Evolutionary conservation across 1,140 invertebrate genomes (phyloP).

Genomic region (Drosophila pseudoananassae): DNA sequence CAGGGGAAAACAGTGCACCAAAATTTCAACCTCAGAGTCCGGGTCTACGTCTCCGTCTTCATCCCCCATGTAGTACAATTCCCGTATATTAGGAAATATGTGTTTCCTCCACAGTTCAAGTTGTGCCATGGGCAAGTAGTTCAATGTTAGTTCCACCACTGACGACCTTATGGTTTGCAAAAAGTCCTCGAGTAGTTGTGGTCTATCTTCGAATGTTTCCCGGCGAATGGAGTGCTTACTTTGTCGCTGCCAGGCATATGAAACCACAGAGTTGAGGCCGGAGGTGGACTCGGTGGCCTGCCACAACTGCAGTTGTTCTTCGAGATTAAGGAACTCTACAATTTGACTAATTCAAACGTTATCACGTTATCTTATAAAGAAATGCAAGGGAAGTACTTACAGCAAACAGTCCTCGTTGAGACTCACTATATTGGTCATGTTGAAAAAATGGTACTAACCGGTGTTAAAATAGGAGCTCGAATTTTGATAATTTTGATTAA

Average conservation of each 20-base stretch:
- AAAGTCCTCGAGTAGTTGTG: neutral
- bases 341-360: slow-evolving; percentile 22
- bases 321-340: slow-evolving; percentile 31
- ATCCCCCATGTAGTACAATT: slow-evolving; percentile 26
- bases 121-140: slow-evolving; percentile 17
- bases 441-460: too few species aligned
- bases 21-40: slow-evolving; percentile 23
- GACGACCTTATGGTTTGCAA: slow-evolving; percentile 17
- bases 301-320: slow-evolving; percentile 39
- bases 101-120: slow-evolving; percentile 12
- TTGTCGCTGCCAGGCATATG: slow-evolving; percentile 27
- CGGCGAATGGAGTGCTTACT: neutral
- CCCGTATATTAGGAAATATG: slow-evolving; percentile 7
- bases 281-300: slow-evolving; percentile 20
- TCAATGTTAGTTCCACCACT: slow-evolving; percentile 11
- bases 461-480: neutral
- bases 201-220: slow-evolving; percentile 4
- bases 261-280: slow-evolving; percentile 14
- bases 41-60: slow-evolving; percentile 18
- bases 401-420: slow-evolving; percentile 43
- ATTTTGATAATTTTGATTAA: neutral
- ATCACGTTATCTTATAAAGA: neutral
- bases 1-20: slow-evolving; percentile 25
- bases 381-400: slow-evolving; percentile 16
- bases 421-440: slow-evolving; percentile 7